Percentiles rank a stretch among this genome's conserved stretches.
Conservation (phyloP, 1,140 invertebrate species). For the Maniola jurtina region DNA sequence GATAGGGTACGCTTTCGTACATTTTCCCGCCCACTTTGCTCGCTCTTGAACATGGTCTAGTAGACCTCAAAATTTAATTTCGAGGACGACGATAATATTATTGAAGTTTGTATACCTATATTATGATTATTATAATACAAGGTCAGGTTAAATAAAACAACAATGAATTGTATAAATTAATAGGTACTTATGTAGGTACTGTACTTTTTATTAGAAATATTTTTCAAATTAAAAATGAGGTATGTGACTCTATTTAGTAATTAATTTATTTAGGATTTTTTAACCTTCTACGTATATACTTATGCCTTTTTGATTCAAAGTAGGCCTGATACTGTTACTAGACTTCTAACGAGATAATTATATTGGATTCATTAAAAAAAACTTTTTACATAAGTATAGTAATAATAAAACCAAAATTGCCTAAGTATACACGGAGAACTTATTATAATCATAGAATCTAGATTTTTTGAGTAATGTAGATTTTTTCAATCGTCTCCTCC, state of each 20-base stretch:
- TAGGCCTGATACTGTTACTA: too few relatives aligned
- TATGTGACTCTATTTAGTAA: not conserved
- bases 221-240: constrained; percentile 7
- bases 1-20: too few relatives aligned
- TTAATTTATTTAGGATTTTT: not conserved
- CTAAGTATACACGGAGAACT: not conserved
- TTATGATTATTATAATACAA: too few relatives aligned
- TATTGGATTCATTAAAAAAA: too few relatives aligned
- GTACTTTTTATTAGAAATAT: not conserved
- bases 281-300: not conserved
- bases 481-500: constrained; percentile 78
- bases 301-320: not conserved
- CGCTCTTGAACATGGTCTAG: too few relatives aligned
- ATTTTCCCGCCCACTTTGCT: too few relatives aligned
- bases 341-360: too few relatives aligned
- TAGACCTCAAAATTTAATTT: too few relatives aligned
- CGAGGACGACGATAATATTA: too few relatives aligned
- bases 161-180: not conserved
- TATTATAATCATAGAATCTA: not conserved
- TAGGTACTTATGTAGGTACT: not conserved
- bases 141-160: not conserved
- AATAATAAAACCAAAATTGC: not conserved
- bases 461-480: not conserved
- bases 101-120: too few relatives aligned
- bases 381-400: not conserved